Evolutionary conservation across 2,113 vertebrate species (phyloP).

Genomic region (Paracanthobrama guichenoti): DNA sequence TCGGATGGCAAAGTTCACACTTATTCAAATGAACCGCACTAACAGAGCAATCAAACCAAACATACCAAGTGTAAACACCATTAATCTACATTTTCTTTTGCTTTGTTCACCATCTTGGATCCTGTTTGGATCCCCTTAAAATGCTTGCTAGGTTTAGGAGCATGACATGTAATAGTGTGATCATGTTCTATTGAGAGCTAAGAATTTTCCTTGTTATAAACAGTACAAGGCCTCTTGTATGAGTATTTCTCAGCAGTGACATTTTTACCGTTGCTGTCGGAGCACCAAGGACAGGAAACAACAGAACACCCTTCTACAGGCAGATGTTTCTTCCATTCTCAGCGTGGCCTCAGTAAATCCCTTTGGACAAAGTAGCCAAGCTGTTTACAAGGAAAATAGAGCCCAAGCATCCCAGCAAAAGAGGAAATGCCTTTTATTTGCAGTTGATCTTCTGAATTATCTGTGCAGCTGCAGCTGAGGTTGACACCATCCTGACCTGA

Average conservation of each 20-base stretch:
- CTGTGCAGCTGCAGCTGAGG: constrained; percentile 12
- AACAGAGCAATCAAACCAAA: too few relatives aligned
- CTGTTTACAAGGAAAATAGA: constrained; percentile 52
- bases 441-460: constrained; percentile 24
- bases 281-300: constrained; percentile 39
- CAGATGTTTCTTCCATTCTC: constrained; percentile 53
- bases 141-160: background rate
- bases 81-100: background rate
- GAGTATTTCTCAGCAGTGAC: constrained; percentile 27
- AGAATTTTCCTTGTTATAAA: constrained; percentile 28
- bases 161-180: constrained; percentile 22
- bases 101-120: background rate
- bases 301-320: constrained; percentile 40
- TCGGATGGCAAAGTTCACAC: too few relatives aligned
- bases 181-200: constrained; percentile 14
- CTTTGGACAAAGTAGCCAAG: constrained; percentile 63
- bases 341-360: constrained; percentile 45
- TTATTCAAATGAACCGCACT: too few relatives aligned
- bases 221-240: constrained; percentile 16
- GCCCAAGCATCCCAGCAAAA: constrained; percentile 36
- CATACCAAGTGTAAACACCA: too few relatives aligned
- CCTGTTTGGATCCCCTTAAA: background rate
- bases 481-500: constrained; percentile 1
- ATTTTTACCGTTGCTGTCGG: constrained; percentile 1
- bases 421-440: constrained; percentile 54